A percentile compares a stretch with the other conserved stretches of the same genome.
Conservation (phyloP, 1,140 invertebrate genomes). For the Bombus turneri region DNA sequence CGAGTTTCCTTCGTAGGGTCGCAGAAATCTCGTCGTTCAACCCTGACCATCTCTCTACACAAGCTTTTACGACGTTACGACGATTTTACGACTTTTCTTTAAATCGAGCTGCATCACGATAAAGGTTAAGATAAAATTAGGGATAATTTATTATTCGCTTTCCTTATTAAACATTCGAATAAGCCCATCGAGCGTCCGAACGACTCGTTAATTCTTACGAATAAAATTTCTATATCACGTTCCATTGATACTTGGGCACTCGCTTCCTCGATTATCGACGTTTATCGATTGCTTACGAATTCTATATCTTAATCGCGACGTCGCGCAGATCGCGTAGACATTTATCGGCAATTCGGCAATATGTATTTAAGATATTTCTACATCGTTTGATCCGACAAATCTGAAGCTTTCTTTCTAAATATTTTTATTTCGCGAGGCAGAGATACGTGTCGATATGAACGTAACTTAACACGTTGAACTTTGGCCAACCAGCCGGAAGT, state of each 20-base stretch:
- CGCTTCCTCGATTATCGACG: neutral
- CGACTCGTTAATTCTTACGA: neutral
- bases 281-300: neutral
- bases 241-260: neutral
- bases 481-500: conserved; percentile 59
- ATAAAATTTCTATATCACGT: neutral
- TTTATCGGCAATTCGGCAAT: neutral
- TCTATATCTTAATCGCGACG: neutral
- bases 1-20: neutral
- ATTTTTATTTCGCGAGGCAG: conserved; percentile 11
- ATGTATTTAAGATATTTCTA: neutral
- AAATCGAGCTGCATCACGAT: no score
- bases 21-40: neutral
- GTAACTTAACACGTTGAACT: conserved; percentile 48
- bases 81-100: neutral
- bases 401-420: neutral
- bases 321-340: neutral
- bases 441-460: neutral
- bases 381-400: neutral
- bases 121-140: no score
- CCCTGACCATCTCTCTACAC: neutral
- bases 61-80: no score
- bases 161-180: neutral
- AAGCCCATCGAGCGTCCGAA: neutral
- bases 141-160: no score